These are phyloP conservation scores for Anastatus disparis DNA, from an alignment of 1,140 invertebrate species.

Conservation along the genomic window DNA sequence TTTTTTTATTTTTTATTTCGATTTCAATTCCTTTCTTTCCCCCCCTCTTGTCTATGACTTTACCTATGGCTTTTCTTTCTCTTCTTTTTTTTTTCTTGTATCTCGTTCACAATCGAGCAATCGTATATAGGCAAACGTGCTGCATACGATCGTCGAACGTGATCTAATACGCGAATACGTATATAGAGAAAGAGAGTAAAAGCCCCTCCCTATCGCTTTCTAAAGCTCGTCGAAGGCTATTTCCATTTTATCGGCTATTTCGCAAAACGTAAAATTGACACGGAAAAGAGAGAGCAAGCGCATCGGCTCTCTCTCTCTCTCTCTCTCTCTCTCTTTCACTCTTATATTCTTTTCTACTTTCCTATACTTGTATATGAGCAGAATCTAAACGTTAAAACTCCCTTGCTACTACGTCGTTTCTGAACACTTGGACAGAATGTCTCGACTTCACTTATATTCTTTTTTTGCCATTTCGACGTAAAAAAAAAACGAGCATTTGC, in stretches of 20 bases:
- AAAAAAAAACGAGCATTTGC: too few species aligned
- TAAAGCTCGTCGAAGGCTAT: not conserved
- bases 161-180: constrained; percentile 9
- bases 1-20: not conserved
- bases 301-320: not conserved
- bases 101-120: not conserved
- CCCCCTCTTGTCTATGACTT: not conserved
- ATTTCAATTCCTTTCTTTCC: constrained; percentile 10
- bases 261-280: constrained; percentile 20
- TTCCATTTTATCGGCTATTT: constrained; percentile 28
- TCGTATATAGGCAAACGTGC: constrained; percentile 14
- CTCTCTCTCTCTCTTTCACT: not conserved
- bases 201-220: too few species aligned
- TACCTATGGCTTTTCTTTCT: too few species aligned
- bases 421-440: too few species aligned
- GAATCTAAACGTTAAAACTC: too few species aligned
- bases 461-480: too few species aligned
- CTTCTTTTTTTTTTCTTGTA: not conserved
- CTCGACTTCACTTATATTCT: not conserved
- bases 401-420: too few species aligned
- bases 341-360: too few species aligned
- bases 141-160: not conserved
- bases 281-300: not conserved
- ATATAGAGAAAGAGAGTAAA: too few species aligned
- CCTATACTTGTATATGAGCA: too few species aligned